Evolutionary conservation across 1,140 invertebrate genomes (phyloP), one percentile per base, ranked within the genome.

Genomic region (Drosophila malerkotliana): DNA sequence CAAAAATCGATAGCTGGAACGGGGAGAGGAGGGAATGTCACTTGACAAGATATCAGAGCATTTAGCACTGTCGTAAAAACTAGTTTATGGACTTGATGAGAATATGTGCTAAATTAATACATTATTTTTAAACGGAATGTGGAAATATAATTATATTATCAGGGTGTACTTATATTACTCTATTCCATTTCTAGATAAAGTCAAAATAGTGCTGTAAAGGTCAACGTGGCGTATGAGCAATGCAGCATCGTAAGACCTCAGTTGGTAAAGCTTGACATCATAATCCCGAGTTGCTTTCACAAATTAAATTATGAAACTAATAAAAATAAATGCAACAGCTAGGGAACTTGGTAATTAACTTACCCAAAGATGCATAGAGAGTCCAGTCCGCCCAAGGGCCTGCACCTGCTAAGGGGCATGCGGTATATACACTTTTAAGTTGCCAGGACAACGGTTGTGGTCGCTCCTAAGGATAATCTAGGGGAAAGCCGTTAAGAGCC

Each of bases 1-100:
- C 71, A 45, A 85, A 84, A 84, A 84, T 84, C 81, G 15, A 84
- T 84, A 74, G 58, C 24, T 48, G 44, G 32, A 21, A 49, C 24
- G 41, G 53, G 41, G 2, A 39, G 34, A 14, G 24, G 15, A 18
- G 34, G 63, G 21, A 45, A 10, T 15, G 41, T 34, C 63, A 64
- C 34, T 15, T 14, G 14, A 30, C 6, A 30, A n/a, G 52, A 52
- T 28, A 49, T 24, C 60, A 30, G 26, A 54, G 7, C 41, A 44
- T 18, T 15, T 44, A 44, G 15, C 41, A 44, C 15, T 24, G 44
- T 10, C 44, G 9, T 21, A 15, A 10, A 47, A 47, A 47, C 44
- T 47, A 21, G 15, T 4, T 47, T 21, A 47, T 6, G 7, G 14
- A 3, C n/a, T 21, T 45, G 7, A 15, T 18, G 15, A 45, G 14